Evolutionary conservation across 2,888 invertebrate genomes (phyloP).

Genomic region (Xestobium rufovillosum): DNA sequence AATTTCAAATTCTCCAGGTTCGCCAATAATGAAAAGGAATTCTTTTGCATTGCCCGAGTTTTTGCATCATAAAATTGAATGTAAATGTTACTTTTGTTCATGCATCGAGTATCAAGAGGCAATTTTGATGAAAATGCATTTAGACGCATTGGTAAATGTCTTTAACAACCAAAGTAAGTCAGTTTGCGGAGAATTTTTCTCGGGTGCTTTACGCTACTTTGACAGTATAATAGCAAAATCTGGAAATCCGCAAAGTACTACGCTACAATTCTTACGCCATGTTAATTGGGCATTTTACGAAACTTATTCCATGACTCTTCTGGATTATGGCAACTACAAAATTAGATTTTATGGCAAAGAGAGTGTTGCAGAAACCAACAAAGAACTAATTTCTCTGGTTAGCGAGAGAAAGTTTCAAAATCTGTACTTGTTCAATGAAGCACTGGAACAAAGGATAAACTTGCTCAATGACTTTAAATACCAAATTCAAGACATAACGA

Average conservation of each 20-base stretch:
- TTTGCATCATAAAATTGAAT: constrained; percentile 23
- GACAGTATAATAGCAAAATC: constrained; percentile 19
- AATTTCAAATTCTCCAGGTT: constrained; percentile 22
- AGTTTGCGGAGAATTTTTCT: constrained; percentile 23
- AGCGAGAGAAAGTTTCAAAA: constrained; percentile 21
- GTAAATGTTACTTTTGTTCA: constrained; percentile 30
- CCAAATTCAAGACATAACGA: too few species aligned
- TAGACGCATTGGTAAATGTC: constrained; percentile 27
- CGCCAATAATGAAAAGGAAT: constrained; percentile 23
- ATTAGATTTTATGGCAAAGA: constrained; percentile 15
- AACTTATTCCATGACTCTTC: constrained; percentile 22
- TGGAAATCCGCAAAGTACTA: constrained; percentile 13
- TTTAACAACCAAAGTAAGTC: constrained; percentile 18
- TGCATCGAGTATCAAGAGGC: constrained; percentile 29
- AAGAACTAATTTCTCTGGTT: constrained; percentile 22
- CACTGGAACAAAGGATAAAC: constrained; percentile 23
- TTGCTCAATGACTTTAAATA: constrained; percentile 15
- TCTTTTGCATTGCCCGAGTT: constrained; percentile 26
- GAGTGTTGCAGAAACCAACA: constrained; percentile 23
- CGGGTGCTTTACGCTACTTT: constrained; percentile 24
- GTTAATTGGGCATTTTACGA: constrained; percentile 21
- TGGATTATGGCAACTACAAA: constrained; percentile 26
- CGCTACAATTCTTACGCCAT: constrained; percentile 17
- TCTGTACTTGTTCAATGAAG: constrained; percentile 27
- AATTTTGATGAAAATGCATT: constrained; percentile 23